Evolutionary conservation across 2,113 vertebrate genomes (phyloP).

Genomic region (Pitta sordida): DNA sequence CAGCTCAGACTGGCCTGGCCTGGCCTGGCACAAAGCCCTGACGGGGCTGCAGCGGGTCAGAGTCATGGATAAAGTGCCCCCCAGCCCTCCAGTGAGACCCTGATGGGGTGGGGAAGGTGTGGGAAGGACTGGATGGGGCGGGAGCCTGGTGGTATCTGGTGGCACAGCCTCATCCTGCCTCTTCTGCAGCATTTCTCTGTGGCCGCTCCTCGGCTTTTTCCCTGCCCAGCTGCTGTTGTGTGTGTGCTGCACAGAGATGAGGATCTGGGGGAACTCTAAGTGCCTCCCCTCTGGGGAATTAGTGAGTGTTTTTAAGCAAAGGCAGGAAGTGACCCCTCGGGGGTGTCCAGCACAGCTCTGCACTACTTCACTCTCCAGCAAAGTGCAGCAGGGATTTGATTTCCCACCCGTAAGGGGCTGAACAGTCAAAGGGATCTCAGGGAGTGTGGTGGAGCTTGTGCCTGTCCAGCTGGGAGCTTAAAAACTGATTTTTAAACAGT

Average conservation of each 20-base stretch:
- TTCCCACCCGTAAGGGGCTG: background rate
- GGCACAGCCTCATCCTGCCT: accelerated
- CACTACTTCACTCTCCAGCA: background rate
- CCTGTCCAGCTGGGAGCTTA: background rate
- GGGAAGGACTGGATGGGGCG: background rate
- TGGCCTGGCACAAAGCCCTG: background rate
- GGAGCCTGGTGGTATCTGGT: background rate
- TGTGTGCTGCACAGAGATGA: accelerated
- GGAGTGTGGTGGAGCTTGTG: accelerated
- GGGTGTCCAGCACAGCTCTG: accelerated
- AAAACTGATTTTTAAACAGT: background rate
- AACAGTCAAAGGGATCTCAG: background rate
- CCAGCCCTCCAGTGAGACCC: background rate
- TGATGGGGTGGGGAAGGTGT: background rate
- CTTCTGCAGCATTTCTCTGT: background rate
- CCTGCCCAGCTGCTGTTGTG: background rate
- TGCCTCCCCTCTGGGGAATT: background rate
- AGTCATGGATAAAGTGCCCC: background rate
- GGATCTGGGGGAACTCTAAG: background rate
- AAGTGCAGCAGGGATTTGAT: accelerated
- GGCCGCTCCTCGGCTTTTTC: background rate
- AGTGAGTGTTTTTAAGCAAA: background rate
- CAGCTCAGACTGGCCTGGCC: background rate
- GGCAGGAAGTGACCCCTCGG: too few species aligned
- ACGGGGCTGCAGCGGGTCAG: background rate